Evolutionary conservation across 2,113 vertebrate species (phyloP).

Genomic region (Pyxicephalus adspersus): DNA sequence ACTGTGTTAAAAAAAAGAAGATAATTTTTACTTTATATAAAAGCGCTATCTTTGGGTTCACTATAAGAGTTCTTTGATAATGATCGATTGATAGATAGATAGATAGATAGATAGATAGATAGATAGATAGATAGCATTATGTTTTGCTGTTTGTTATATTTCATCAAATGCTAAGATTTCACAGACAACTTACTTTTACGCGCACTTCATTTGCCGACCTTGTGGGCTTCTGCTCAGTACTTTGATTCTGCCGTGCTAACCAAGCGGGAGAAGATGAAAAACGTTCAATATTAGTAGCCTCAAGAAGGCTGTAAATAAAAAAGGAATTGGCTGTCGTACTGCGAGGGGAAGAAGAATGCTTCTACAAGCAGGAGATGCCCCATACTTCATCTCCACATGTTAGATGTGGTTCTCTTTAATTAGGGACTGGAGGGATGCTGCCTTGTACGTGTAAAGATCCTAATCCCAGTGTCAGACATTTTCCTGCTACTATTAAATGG

Average conservation of each 20-base stretch:
- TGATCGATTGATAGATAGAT: too few relatives aligned
- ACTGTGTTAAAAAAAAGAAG: too few relatives aligned
- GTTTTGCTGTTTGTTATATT: not conserved
- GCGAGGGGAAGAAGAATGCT: not conserved
- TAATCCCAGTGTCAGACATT: not conserved
- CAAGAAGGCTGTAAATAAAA: constrained; percentile 1
- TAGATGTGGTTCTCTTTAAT: not conserved
- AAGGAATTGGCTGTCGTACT: not conserved
- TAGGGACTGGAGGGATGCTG: not conserved
- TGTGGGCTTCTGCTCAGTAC: constrained; percentile 1
- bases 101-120: too few relatives aligned
- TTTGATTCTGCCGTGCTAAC: constrained; percentile 7
- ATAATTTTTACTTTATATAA: too few relatives aligned
- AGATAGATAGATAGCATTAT: too few relatives aligned
- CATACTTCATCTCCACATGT: not conserved
- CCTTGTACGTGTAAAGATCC: not conserved
- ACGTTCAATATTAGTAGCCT: constrained; percentile 8
- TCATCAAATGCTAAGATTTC: not conserved
- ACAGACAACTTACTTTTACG: constrained; percentile 5
- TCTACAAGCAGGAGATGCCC: not conserved
- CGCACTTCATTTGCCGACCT: constrained; percentile 17
- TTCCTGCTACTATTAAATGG: not conserved
- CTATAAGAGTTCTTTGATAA: too few relatives aligned
- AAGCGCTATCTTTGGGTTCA: too few relatives aligned
- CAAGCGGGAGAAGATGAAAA: not conserved